phyloP scores from a whole-genome alignment of 2,113 vertebrate genomes.

The Mus pahari region DNA sequence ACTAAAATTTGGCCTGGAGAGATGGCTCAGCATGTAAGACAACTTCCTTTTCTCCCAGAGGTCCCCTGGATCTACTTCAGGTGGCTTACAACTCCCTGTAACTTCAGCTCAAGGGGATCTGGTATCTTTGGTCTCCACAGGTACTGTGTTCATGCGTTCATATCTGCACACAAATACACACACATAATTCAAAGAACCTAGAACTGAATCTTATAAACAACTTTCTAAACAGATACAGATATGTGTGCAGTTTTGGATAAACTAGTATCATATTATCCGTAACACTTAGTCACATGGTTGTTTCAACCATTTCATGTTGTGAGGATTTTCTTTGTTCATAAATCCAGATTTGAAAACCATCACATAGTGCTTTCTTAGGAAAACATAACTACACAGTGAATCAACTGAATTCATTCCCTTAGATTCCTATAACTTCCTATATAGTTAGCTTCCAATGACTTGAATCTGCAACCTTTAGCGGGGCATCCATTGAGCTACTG shows the following conservation, averaged over 20 bases:
- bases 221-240: constrained; percentile 6
- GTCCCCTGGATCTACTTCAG: not conserved
- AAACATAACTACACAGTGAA: not conserved
- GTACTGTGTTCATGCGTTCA: not conserved
- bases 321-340: constrained; percentile 8
- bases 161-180: not conserved
- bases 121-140: not conserved
- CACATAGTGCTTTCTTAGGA: not conserved
- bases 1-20: not conserved
- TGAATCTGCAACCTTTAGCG: not conserved
- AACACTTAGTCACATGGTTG: constrained; percentile 36
- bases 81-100: not conserved
- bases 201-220: not conserved
- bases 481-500: not conserved
- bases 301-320: constrained; percentile 13
- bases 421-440: not conserved
- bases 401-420: not conserved
- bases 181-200: not conserved
- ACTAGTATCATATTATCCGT: not conserved
- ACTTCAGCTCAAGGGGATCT: not conserved
- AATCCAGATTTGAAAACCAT: constrained; percentile 26
- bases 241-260: constrained; percentile 40
- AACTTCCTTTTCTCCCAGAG: not conserved
- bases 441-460: constrained; percentile 28
- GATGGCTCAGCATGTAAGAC: no score